Percentiles rank a stretch among this genome's conserved stretches.
Evolutionary conservation across 2,113 vertebrate genomes (phyloP).

Genomic region (Myiagra hebetior): DNA sequence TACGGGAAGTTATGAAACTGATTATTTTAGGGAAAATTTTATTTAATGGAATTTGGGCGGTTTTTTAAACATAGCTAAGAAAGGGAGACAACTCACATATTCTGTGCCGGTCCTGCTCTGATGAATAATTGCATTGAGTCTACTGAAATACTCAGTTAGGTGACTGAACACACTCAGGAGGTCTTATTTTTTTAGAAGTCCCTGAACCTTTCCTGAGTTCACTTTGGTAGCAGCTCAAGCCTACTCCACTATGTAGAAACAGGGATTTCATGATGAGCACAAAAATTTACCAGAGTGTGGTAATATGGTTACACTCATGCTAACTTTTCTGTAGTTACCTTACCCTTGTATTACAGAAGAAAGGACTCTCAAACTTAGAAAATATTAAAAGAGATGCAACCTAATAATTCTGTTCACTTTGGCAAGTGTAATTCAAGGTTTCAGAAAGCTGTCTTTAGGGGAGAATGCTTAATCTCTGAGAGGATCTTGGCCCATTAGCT

Average conservation of each 20-base stretch:
- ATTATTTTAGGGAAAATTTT: not conserved
- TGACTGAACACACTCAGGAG: not conserved
- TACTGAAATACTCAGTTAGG: not conserved
- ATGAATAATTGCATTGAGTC: not conserved
- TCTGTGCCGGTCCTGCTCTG: not conserved
- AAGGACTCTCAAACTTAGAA: not conserved
- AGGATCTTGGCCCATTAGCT: not conserved
- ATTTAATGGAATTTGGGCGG: not conserved
- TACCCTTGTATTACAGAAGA: not conserved
- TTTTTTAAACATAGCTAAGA: not conserved
- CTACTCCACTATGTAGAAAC: not conserved
- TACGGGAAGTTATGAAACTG: not conserved
- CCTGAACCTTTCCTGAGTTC: not conserved
- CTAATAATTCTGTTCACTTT: not conserved
- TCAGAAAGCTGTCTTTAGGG: not conserved
- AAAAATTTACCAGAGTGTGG: not conserved
- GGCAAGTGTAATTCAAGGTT: not conserved
- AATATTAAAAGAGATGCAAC: not conserved
- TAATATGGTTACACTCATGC: not conserved
- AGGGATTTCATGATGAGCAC: not conserved
- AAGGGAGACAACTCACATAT: not conserved
- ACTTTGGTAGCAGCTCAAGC: not conserved
- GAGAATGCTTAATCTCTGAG: not conserved
- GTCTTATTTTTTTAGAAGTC: not conserved
- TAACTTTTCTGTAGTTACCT: not conserved